Base-by-base conservation (phyloP, 2,113 vertebrate species). In the Apistogramma diplotaenia region DNA sequence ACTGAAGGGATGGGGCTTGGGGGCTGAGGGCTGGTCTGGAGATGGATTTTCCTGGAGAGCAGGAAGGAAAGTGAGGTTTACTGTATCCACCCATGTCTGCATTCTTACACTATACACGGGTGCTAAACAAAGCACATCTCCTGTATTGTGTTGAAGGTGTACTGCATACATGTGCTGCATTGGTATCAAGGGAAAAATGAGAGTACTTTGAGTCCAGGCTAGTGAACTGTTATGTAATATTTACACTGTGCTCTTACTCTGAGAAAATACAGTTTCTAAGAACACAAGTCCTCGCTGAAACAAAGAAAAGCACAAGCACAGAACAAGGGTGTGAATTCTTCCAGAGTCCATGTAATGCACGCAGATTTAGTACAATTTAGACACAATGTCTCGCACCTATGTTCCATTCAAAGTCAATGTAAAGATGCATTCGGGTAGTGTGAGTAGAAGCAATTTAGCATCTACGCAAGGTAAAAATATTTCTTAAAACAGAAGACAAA, bases 31-130 rank as follows among this genome's bases (percentile, higher is more conserved):
- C 70, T 16, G 72, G 84, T 85, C 82, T 80, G 84, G 59, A 84
- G 65, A 85, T 43, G 27, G 51, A 35, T 51, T 84, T 83, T 84
- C 85, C 91, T 92, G 70, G 85, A 80, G 82, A 79, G 78, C 88
- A 88, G 87, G 89, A 91, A 91, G 86, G 85, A 87, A 86, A 70
- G 21, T 1, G 4, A 33, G 37, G 77, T 70, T 87, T 27, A 85
- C 4, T 18, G 21, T 54, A 23, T 46, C 62, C 85, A 73, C 65
- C 81, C 58, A 53, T 8, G 27, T n/a, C 29, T 74, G 0, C 29
- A 5, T n/a, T 37, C 71, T 8, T 61, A 57, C 55, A 61, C 10
- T 7, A 21, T 15, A 6, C 4, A 35, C 4, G 21, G 23, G 9
- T 54, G 23, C 61, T 76, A 74, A 21, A 58, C 57, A 79, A 18